Conservation (phyloP, 2,113 vertebrate genomes). For the Pao palembangensis region DNA sequence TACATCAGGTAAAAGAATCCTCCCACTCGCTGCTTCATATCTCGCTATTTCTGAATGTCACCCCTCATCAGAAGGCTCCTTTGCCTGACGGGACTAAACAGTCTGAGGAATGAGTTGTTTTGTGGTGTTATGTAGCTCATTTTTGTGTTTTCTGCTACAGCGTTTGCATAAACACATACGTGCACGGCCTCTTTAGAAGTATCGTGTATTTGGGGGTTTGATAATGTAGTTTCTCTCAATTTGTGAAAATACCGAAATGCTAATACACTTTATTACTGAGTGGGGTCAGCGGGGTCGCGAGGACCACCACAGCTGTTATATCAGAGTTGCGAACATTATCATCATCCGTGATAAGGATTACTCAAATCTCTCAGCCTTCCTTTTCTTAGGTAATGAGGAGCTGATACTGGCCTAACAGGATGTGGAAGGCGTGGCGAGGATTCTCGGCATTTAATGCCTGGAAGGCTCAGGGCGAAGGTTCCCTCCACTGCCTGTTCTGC, state of each 20-base stretch:
- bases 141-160: no score
- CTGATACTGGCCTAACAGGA: slow-evolving; percentile 18
- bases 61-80: slow-evolving; percentile 7
- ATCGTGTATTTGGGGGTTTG: no score
- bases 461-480: slow-evolving; percentile 19
- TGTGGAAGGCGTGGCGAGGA: slow-evolving; percentile 16
- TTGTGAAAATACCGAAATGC: no score
- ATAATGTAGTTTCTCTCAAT: no score
- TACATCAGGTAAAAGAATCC: slow-evolving; percentile 18
- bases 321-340: not conserved
- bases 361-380: slow-evolving; percentile 1
- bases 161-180: no score
- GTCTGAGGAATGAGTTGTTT: slow-evolving; percentile 9
- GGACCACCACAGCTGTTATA: no score
- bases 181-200: no score
- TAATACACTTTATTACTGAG: no score
- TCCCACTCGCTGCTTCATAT: slow-evolving; percentile 21
- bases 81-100: slow-evolving; percentile 8
- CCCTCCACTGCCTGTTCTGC: slow-evolving; percentile 23
- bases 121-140: no score
- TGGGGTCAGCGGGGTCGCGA: no score
- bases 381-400: slow-evolving; percentile 20
- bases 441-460: slow-evolving; percentile 53
- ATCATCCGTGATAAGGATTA: slow-evolving; percentile 4
- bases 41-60: slow-evolving; percentile 13